Evolutionary conservation across 1,140 invertebrate species (phyloP), one percentile per base, ranked within the genome.

Genomic region (Grapholita molesta): DNA sequence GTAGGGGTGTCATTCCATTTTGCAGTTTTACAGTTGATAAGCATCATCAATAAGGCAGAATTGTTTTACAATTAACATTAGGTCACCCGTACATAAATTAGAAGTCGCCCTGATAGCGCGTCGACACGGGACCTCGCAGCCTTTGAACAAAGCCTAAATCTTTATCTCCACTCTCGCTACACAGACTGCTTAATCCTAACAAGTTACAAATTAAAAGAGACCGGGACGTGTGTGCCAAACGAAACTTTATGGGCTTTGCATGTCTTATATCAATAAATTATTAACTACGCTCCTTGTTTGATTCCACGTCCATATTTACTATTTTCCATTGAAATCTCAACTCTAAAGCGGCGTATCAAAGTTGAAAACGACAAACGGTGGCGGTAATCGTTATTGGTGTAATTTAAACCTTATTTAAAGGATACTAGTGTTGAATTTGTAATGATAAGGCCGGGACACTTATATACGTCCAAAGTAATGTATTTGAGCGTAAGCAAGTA

Each of bases 221-320:
- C 84, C 84, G 83, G 84, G 82, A 89, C 87, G 84, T 89, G 84
- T 89, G 87, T 91, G 86, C 87, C 89, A 89, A 89, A 88, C 84
- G 83, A 84, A 89, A 88, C 89, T 91, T 91, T 89, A 91, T 91
- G 87, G 89, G 85, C 87, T 86, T 91, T 81, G 89, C 89, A 91
- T 91, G 89, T 91, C 81, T 89, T 89, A 89, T 89, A 91, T 91
- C 89, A 89, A 91, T 91, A 91, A 91, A 91, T 91, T 89, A 91
- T 91, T 91, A 89, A 89, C 88, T 85, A 87, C 89, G 86, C 85
- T 86, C 80, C 87, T 88, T 89, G 82, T 89, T 91, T 89, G 86
- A 88, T 89, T 89, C 85, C 77, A 85, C 84, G 88, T 85, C 86
- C 81, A 83, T 85, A 79, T 73, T 74, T 68, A 71, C 66, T 74